Percentiles rank a stretch among this genome's conserved stretches.
Evolutionary conservation across 2,888 invertebrate genomes (phyloP).

Genomic region (Ephialtes manifestator): DNA sequence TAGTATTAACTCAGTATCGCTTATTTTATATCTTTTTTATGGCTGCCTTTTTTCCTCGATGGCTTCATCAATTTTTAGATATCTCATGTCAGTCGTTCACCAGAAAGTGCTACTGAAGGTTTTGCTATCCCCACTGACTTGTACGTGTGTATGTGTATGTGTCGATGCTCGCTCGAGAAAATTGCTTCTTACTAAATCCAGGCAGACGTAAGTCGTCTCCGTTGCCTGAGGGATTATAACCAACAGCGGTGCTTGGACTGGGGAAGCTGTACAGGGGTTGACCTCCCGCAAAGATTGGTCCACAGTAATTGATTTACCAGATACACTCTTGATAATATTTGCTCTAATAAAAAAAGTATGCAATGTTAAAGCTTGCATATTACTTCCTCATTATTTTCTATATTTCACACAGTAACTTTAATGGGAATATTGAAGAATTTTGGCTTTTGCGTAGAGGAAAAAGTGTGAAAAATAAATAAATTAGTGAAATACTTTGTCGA

Average conservation of each 20-base stretch:
- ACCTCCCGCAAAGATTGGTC: background rate
- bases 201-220: conserved; percentile 10
- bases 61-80: conserved; percentile 6
- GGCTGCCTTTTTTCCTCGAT: background rate
- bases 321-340: background rate
- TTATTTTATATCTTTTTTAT: background rate
- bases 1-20: background rate
- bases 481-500: no score
- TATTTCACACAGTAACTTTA: no score
- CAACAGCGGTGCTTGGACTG: background rate
- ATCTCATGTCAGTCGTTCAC: background rate
- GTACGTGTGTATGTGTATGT: background rate
- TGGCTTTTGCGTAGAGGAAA: no score
- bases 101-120: conserved; percentile 1
- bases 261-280: background rate
- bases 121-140: background rate
- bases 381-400: background rate
- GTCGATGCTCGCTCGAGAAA: conserved; percentile 22
- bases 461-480: no score
- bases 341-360: background rate
- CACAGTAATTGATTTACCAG: background rate
- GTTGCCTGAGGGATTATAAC: conserved; percentile 30
- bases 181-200: conserved; percentile 53
- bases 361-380: background rate
- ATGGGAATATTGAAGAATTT: no score